These are phyloP conservation scores for Zaprionus capensis DNA, from an alignment of 1,140 invertebrate species.

Conservation along the genomic window DNA sequence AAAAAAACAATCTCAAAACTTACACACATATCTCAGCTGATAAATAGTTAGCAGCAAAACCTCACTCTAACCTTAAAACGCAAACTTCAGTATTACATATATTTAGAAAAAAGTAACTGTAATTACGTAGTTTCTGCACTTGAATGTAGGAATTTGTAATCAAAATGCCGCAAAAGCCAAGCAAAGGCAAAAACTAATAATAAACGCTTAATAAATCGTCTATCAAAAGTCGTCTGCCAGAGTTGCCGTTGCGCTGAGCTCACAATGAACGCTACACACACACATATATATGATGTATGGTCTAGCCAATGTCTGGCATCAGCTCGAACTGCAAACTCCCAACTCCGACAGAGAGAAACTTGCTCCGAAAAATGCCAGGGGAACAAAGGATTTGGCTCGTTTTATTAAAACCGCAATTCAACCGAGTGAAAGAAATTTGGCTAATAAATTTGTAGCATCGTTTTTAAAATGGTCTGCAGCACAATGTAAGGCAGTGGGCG, in stretches of 20 bases:
- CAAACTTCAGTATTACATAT: background rate
- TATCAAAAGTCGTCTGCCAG: slow-evolving; percentile 61
- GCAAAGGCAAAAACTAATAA: slow-evolving; percentile 75
- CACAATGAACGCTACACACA: slow-evolving; percentile 31
- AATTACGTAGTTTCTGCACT: slow-evolving; percentile 54
- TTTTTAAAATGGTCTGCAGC: slow-evolving; percentile 33
- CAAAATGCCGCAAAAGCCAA: slow-evolving; percentile 73
- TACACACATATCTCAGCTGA: background rate
- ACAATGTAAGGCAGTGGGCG: slow-evolving; percentile 52
- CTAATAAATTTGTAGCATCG: slow-evolving; percentile 39
- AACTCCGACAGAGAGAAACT: slow-evolving; percentile 33
- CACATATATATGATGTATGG: slow-evolving; percentile 66
- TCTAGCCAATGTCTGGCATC: slow-evolving; percentile 59
- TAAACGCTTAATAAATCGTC: slow-evolving; percentile 81
- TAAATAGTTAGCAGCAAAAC: background rate
- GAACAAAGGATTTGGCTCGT: slow-evolving; percentile 44
- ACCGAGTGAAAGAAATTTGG: slow-evolving; percentile 40
- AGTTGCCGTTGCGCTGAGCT: slow-evolving; percentile 44
- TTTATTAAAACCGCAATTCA: slow-evolving; percentile 72
- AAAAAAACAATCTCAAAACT: background rate
- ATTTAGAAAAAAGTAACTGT: slow-evolving; percentile 1
- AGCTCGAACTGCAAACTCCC: slow-evolving; percentile 21
- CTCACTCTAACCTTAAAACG: background rate
- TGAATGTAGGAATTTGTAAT: slow-evolving; percentile 73
- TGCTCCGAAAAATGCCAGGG: slow-evolving; percentile 31